Evolutionary conservation across 2,797 vertebrate genomes (phyloP), one percentile per base, ranked within the genome.

Genomic region (Phalanger gymnotis): DNA sequence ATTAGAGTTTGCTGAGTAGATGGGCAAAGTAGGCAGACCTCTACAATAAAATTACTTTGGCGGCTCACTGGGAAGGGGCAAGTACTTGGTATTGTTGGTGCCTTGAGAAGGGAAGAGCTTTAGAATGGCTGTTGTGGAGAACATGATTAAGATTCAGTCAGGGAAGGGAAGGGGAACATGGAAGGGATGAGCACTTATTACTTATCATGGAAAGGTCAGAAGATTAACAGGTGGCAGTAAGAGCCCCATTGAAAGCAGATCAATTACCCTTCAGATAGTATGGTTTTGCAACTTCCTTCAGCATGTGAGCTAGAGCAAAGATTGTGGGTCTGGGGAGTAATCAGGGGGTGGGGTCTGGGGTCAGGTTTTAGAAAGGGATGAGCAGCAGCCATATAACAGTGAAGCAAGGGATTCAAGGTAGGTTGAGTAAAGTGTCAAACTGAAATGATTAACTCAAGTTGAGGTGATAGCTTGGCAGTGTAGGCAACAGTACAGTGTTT

Each of bases 311-410:
- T 34, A 19, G 61, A n/a, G 61, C 61, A 73, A 19, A 73, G 14
- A n/a, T 4, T 0, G 2, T 73, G 34, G 34, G 34, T 73, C 5
- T 40, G 13, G 4, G 34, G 61, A n/a, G 13, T 66, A 66, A 73
- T 19, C 14, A 5, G 14, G 5, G 34, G 34, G 2, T 2, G 34
- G n/a, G n/a, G n/a, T n/a, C n/a, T n/a, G n/a, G n/a, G n/a, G n/a
- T n/a, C n/a, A n/a, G 40, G 61, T 40, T 73, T 73, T n/a, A n/a
- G 34, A 73, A 73, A 73, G 61, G 13, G 14, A 16, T 73, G 61
- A 73, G 13, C 14, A 66, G 34, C 5, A 66, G 34, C 14, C 19
- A 16, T 19, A 66, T 66, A 66, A n/a, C 34, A n/a, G 2, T 19
- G 14, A n/a, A 66, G 34, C 14, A 73, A 16, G 4, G 34, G 34